Evolutionary conservation across 2,888 invertebrate species (phyloP).

Genomic region (Agriopis leucophaearia): DNA sequence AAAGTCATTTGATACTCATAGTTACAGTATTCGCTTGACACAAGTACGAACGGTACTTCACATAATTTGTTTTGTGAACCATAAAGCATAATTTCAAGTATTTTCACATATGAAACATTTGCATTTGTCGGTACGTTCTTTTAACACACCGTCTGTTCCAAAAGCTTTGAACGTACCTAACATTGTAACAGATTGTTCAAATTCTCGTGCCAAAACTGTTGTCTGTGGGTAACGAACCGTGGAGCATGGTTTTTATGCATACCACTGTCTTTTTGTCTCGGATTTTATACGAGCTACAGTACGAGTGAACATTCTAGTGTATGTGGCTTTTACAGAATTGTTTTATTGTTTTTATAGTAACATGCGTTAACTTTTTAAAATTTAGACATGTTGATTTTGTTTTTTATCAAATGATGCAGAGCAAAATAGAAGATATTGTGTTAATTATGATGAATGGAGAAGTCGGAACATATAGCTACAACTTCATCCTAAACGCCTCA

Average conservation of each 20-base stretch:
- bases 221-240: conserved; percentile 58
- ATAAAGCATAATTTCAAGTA: conserved; percentile 11
- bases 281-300: conserved; percentile 10
- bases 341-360: neutral
- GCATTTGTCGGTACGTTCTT: conserved; percentile 3
- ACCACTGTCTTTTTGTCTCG: conserved; percentile 29
- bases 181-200: conserved; percentile 38
- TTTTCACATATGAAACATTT: conserved; percentile 5
- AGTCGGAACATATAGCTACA: too few species aligned
- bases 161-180: conserved; percentile 14
- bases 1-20: too few species aligned
- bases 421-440: too few species aligned
- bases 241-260: conserved; percentile 25
- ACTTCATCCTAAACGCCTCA: too few species aligned
- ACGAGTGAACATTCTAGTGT: conserved; percentile 10
- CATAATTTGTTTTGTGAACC: neutral
- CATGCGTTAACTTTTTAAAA: neutral
- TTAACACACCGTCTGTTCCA: conserved; percentile 2
- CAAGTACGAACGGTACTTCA: neutral
- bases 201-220: conserved; percentile 49
- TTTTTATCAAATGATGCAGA: too few species aligned
- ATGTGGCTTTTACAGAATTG: neutral
- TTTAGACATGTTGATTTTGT: too few species aligned
- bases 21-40: neutral
- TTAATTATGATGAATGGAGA: too few species aligned